Percentiles rank a stretch among this genome's conserved stretches.
These are phyloP conservation scores for Frankliniella fusca DNA, from an alignment of 2,888 invertebrate genomes.

Conservation along the genomic window DNA sequence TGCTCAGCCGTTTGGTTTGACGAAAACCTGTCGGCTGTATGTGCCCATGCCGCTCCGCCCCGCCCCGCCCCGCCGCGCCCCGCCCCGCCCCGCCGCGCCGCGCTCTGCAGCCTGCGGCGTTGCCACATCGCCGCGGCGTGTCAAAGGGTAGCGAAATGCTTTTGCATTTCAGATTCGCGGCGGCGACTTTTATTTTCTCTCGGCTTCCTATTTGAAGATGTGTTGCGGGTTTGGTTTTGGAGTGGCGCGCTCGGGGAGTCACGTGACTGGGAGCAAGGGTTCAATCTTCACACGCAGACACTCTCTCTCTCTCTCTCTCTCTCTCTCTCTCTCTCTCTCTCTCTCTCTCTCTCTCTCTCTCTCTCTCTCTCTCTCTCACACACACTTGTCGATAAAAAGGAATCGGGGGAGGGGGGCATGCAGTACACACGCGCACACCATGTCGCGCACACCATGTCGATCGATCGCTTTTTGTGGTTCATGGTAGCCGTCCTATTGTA, in stretches of 20 bases:
- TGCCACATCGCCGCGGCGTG: neutral
- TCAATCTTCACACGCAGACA: neutral
- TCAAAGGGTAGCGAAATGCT: conserved; percentile 3
- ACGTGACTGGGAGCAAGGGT: neutral
- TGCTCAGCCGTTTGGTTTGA: neutral
- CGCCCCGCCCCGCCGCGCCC: conserved; percentile 31
- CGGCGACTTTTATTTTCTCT: neutral
- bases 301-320: too few species aligned
- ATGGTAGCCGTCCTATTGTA: neutral
- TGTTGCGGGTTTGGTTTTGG: neutral
- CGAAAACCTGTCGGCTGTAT: conserved; percentile 20
- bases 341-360: too few species aligned
- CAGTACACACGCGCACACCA: neutral
- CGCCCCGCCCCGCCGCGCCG: conserved; percentile 6
- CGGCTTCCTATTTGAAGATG: neutral
- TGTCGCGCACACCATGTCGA: neutral
- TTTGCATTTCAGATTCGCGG: conserved; percentile 5
- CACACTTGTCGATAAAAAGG: too few species aligned
- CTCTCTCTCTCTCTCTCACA: too few species aligned
- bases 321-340: too few species aligned
- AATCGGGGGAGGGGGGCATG: too few species aligned
- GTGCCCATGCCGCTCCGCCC: conserved; percentile 29
- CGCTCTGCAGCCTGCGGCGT: neutral
- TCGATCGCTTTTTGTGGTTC: neutral
- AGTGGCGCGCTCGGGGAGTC: too few species aligned